Conservation (phyloP, 1,140 invertebrate species). For the Diorhabda carinulata region DNA sequence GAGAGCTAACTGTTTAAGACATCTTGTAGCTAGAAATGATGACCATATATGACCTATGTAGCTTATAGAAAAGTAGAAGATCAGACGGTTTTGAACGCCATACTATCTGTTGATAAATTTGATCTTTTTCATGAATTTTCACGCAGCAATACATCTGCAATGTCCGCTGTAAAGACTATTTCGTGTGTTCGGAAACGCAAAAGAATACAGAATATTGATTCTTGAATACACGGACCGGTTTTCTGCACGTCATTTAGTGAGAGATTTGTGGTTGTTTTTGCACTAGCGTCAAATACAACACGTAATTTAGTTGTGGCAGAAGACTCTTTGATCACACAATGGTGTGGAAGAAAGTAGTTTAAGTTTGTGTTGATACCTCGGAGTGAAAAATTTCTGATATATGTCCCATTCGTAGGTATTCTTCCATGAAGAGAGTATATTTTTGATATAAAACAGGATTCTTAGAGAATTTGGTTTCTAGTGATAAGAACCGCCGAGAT, state of each 20-base stretch:
- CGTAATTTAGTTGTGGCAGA: neutral
- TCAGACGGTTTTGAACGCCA: conserved; percentile 21
- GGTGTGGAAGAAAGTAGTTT: neutral
- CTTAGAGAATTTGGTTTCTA: conserved; percentile 17
- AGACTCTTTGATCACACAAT: neutral
- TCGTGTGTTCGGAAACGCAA: conserved; percentile 18
- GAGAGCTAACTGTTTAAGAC: neutral
- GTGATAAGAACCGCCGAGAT: conserved; percentile 13
- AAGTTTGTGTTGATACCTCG: no score
- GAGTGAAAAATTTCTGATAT: conserved; percentile 30
- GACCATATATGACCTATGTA: conserved; percentile 33
- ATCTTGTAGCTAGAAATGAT: conserved; percentile 39
- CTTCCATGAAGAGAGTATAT: conserved; percentile 38
- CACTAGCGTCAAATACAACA: conserved; percentile 6
- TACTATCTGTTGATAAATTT: conserved; percentile 22
- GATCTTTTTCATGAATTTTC: conserved; percentile 19
- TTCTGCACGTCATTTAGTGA: neutral
- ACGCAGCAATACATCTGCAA: conserved; percentile 9
- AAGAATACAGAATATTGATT: conserved; percentile 19
- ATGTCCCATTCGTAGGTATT: conserved; percentile 40
- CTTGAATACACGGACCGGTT: conserved; percentile 1
- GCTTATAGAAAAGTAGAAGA: conserved; percentile 16
- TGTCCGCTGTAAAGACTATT: conserved; percentile 24
- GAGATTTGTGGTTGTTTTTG: neutral
- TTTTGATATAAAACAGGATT: conserved; percentile 12